Evolutionary conservation across 2,888 invertebrate genomes (phyloP).

Genomic region (Anthophora plumipes): DNA sequence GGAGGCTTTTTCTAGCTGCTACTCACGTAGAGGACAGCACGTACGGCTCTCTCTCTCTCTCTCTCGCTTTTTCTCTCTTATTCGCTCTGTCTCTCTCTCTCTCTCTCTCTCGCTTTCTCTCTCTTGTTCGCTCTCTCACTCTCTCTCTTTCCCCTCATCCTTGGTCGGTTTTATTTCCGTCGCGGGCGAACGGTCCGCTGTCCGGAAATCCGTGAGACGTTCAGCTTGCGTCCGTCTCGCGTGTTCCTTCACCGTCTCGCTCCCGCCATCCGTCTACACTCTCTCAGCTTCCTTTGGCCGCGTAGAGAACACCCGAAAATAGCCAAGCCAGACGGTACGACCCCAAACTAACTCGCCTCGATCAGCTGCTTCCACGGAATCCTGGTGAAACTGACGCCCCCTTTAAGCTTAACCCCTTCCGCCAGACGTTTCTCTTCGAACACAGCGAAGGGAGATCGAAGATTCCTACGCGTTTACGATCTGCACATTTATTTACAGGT

Average conservation of each 20-base stretch:
- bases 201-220: slow-evolving; percentile 69
- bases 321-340: slow-evolving; percentile 62
- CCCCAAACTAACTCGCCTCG: slow-evolving; percentile 39
- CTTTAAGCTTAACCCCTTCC: slow-evolving; percentile 29
- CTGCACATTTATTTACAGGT: slow-evolving; percentile 14
- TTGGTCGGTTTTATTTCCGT: slow-evolving; percentile 64
- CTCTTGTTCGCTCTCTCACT: too few relatives aligned
- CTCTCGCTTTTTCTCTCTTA: neutral
- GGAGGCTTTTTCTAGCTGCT: slow-evolving; percentile 45
- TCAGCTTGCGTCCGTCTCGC: slow-evolving; percentile 51
- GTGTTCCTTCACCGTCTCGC: neutral
- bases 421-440: slow-evolving; percentile 10
- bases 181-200: slow-evolving; percentile 46
- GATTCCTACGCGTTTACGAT: neutral
- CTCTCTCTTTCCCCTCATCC: neutral
- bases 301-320: slow-evolving; percentile 55
- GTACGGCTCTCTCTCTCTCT: too few relatives aligned
- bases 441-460: neutral
- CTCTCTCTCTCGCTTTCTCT: too few relatives aligned
- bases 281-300: slow-evolving; percentile 24
- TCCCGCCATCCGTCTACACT: slow-evolving; percentile 34
- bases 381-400: slow-evolving; percentile 49
- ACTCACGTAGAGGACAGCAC: slow-evolving; percentile 60
- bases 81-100: too few relatives aligned
- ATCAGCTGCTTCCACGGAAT: slow-evolving; percentile 66